phyloP scores from a whole-genome alignment of 2,888 invertebrate species.

The Drosophila kanekoi region DNA sequence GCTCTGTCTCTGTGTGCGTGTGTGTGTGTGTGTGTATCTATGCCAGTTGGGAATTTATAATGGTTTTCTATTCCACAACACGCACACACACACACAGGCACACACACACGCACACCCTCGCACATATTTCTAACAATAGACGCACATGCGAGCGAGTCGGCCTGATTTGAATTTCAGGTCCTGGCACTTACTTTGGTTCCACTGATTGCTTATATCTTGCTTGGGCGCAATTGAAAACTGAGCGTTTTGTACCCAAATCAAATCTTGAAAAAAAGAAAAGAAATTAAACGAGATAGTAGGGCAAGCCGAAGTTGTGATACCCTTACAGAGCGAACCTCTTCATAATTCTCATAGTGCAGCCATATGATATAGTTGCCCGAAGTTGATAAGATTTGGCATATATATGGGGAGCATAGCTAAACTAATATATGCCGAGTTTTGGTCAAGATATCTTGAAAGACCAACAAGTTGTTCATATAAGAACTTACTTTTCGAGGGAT shows the following conservation, averaged over 20 bases:
- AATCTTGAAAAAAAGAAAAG: constrained; percentile 8
- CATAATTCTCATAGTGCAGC: too few species aligned
- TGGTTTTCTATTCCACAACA: too few species aligned
- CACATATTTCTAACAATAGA: constrained; percentile 60
- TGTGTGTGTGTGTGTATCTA: constrained; percentile 10
- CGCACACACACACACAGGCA: constrained; percentile 8
- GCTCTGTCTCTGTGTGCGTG: constrained; percentile 1
- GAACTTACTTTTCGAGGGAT: too few species aligned
- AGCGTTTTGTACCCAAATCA: constrained; percentile 46
- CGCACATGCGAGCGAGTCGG: constrained; percentile 2
- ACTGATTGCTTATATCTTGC: constrained; percentile 23
- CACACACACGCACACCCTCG: constrained; percentile 11
- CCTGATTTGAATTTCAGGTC: constrained; percentile 21
- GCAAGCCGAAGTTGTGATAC: too few species aligned
- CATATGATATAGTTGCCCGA: too few species aligned
- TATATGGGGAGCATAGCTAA: too few species aligned
- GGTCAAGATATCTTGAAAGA: too few species aligned
- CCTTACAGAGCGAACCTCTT: too few species aligned
- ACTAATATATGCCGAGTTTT: too few species aligned
- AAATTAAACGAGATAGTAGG: too few species aligned
- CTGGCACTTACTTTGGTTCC: constrained; percentile 10
- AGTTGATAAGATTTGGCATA: too few species aligned
- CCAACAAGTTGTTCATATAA: too few species aligned
- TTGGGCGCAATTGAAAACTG: constrained; percentile 34
- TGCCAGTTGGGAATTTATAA: background rate